These are phyloP conservation scores for Tetanocera ferruginea DNA, from an alignment of 2,888 invertebrate genomes.

Conservation along the genomic window DNA sequence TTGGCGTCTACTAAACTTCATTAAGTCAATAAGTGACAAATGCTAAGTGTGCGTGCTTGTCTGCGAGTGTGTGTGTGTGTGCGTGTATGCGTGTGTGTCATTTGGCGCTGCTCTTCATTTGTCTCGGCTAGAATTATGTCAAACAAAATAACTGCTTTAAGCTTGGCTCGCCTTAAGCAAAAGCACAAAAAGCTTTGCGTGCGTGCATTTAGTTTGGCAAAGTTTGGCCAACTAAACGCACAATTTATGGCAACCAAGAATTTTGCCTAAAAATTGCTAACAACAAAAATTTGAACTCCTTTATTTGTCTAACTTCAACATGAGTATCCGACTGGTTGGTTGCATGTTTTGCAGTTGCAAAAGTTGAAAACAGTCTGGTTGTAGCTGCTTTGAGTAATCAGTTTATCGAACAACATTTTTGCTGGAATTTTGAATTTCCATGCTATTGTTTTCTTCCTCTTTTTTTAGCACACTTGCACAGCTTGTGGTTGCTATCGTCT, in stretches of 20 bases:
- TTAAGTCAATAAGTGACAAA: slow-evolving; percentile 17
- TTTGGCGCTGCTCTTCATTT: not conserved
- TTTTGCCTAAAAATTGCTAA: too few relatives aligned
- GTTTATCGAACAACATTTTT: not conserved
- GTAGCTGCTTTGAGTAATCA: not conserved
- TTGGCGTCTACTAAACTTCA: not conserved
- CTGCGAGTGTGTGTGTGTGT: not conserved
- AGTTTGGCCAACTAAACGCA: too few relatives aligned
- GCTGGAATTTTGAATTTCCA: not conserved
- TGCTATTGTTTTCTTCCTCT: not conserved
- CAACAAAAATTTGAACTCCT: too few relatives aligned
- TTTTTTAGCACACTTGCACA: not conserved
- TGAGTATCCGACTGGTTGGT: too few relatives aligned
- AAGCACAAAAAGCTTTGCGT: too few relatives aligned
- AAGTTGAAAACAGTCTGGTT: not conserved
- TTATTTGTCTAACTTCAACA: too few relatives aligned
- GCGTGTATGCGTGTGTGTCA: not conserved
- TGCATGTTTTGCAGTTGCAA: too few relatives aligned
- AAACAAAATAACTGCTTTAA: too few relatives aligned
- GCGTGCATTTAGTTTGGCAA: too few relatives aligned
- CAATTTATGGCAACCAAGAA: too few relatives aligned
- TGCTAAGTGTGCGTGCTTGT: not conserved
- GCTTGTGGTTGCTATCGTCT: not conserved
- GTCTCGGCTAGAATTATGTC: too few relatives aligned
- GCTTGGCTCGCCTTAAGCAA: too few relatives aligned